phyloP scores from a whole-genome alignment of 2,797 vertebrate species.

The Melanotaenia pygmaea region DNA sequence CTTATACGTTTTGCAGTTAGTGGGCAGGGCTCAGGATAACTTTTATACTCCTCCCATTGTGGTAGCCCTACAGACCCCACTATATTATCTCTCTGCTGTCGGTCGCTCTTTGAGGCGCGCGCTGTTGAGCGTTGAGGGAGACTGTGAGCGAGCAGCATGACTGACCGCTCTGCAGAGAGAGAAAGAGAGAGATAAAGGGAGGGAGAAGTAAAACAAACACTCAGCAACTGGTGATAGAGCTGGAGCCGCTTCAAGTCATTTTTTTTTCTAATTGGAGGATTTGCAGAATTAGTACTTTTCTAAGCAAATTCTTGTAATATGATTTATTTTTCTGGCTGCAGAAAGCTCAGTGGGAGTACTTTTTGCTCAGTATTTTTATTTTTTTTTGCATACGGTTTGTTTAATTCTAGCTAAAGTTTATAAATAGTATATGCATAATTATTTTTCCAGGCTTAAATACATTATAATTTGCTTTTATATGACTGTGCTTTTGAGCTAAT shows the following conservation, averaged over 20 bases:
- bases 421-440: neutral
- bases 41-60: conserved; percentile 86
- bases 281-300: conserved; percentile 44
- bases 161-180: neutral
- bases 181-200: neutral
- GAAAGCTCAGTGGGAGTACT: conserved; percentile 33
- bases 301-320: conserved; percentile 37
- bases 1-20: conserved; percentile 84
- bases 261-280: conserved; percentile 51
- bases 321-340: conserved; percentile 29
- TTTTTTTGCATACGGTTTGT: conserved; percentile 46
- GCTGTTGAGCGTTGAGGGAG: conserved; percentile 35
- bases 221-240: conserved; percentile 63
- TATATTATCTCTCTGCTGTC: conserved; percentile 68
- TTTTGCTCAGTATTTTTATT: conserved; percentile 6
- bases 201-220: conserved; percentile 9
- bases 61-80: conserved; percentile 76
- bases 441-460: neutral
- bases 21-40: conserved; percentile 83
- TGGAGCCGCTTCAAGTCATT: conserved; percentile 51
- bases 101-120: conserved; percentile 59
- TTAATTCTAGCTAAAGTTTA: conserved; percentile 24
- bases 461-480: neutral
- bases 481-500: neutral
- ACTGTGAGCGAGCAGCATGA: conserved; percentile 45